phyloP scores from a whole-genome alignment of 2,113 vertebrate species.

The Clarias macrocephalus region DNA sequence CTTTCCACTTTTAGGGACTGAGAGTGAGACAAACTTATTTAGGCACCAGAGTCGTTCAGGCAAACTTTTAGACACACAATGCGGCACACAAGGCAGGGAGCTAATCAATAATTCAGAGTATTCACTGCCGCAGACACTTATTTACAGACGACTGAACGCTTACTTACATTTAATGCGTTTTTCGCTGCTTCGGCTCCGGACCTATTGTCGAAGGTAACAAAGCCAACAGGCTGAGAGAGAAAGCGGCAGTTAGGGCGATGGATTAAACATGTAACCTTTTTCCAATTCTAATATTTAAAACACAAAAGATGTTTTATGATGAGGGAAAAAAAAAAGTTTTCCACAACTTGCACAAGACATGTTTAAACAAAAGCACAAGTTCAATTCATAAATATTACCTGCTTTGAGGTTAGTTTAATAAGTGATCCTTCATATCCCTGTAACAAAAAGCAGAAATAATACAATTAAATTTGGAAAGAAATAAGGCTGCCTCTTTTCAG shows the following conservation, averaged over 20 bases:
- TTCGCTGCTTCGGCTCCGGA: slow-evolving; percentile 86
- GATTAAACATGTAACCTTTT: not conserved
- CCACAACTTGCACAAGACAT: not conserved
- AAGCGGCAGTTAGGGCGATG: not conserved
- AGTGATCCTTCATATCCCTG: slow-evolving; percentile 88
- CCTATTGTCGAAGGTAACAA: slow-evolving; percentile 87
- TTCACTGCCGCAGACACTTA: slow-evolving; percentile 7
- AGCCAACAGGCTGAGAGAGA: slow-evolving; percentile 80
- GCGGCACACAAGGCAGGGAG: not conserved
- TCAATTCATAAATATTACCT: slow-evolving; percentile 66
- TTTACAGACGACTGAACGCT: slow-evolving; percentile 26
- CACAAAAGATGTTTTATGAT: not conserved
- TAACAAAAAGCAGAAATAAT: slow-evolving; percentile 37
- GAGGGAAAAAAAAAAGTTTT: not conserved
- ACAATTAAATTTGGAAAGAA: not conserved
- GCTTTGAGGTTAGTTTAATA: slow-evolving; percentile 86
- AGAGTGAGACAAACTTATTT: slow-evolving; percentile 9
- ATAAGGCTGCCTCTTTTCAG: not conserved
- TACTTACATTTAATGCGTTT: slow-evolving; percentile 83
- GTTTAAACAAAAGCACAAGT: not conserved
- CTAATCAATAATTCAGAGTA: slow-evolving; percentile 40
- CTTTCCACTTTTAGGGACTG: slow-evolving; percentile 27
- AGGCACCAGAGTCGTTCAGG: not conserved
- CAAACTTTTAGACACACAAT: slow-evolving; percentile 27
- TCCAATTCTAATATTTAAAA: not conserved